Conservation (phyloP, 2,797 vertebrate species). For the Pseudotriccus pelzelni region DNA sequence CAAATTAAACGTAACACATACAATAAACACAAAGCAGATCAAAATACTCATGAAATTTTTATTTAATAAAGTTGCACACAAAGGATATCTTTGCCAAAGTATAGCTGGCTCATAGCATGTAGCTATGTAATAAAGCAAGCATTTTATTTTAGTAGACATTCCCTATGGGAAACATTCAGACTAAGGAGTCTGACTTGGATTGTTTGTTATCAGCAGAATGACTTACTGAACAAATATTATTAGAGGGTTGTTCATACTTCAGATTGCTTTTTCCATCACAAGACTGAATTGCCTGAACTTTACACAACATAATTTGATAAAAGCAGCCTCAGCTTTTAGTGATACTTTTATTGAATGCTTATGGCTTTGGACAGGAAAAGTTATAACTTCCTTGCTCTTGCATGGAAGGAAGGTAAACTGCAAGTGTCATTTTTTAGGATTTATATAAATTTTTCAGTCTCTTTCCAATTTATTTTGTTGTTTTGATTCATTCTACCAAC, state of each 20-base stretch:
- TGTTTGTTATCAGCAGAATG: conserved; percentile 66
- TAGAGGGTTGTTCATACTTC: conserved; percentile 65
- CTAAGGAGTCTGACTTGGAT: conserved; percentile 39
- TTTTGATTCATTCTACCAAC: background rate
- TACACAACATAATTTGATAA: conserved; percentile 51
- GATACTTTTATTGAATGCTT: conserved; percentile 16
- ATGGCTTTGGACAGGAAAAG: background rate
- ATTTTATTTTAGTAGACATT: conserved; percentile 7
- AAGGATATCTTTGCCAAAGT: background rate
- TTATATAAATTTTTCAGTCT: background rate
- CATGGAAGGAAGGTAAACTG: background rate
- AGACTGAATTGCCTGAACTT: conserved; percentile 56
- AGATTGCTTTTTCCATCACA: conserved; percentile 67
- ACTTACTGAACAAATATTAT: conserved; percentile 75
- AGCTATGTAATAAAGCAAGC: conserved; percentile 1
- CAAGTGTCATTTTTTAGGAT: background rate
- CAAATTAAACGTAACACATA: background rate
- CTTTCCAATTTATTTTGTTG: background rate
- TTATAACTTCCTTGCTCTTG: background rate
- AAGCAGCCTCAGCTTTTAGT: conserved; percentile 34
- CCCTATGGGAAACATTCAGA: conserved; percentile 3
- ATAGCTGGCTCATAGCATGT: background rate
- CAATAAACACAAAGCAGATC: background rate
- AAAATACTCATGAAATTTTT: background rate
- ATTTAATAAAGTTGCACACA: background rate